Base-by-base conservation (phyloP, 2,113 vertebrate species). In the Parus major region DNA sequence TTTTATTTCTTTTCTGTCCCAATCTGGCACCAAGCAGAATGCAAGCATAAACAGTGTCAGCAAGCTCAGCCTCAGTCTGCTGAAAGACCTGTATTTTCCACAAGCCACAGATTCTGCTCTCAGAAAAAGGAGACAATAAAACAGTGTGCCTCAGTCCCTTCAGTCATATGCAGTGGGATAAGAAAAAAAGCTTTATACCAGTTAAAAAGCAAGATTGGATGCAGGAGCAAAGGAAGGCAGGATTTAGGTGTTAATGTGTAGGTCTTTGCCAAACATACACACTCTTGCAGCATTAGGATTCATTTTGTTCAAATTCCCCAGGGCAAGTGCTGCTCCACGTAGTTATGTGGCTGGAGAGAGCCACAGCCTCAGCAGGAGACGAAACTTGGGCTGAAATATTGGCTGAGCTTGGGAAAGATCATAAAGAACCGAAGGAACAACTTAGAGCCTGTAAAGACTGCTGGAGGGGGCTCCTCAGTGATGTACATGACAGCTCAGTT, bases 1-100 rank as follows among this genome's bases (percentile, higher is more conserved):
- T 92, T 94, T 46, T 96, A 92, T 95, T 97, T 81, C 52, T 90
- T 90, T 94, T 86, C 79, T 76, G 14, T 76, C 75, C 50, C 69
- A 92, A 5, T 47, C 70, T 96, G 95, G 90, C 90, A 95, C 72
- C 55, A 68, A 55, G 50, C 57, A 87, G 83, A 82, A 92, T 46
- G 59, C 0, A 24, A 82, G 68, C 61, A 64, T 76, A 86, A 88
- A 94, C 56, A 79, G 27, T 52, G 69, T 57, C 9, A 0, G 61
- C 86, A 93, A 88, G 52, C 83, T 78, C 63, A 80, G 82, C 47
- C 66, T 86, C 73, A 46, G 60, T 66, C 59, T 61, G n/a, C 72
- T 69, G 65, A 78, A 82, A 88, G 82, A 80, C 35, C 41, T 66
- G 0, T 69, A 41, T 91, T 95, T 94, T 90, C 88, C 69, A 89